Conservation (phyloP, 1,140 invertebrate genomes). For the Penaeus japonicus region DNA sequence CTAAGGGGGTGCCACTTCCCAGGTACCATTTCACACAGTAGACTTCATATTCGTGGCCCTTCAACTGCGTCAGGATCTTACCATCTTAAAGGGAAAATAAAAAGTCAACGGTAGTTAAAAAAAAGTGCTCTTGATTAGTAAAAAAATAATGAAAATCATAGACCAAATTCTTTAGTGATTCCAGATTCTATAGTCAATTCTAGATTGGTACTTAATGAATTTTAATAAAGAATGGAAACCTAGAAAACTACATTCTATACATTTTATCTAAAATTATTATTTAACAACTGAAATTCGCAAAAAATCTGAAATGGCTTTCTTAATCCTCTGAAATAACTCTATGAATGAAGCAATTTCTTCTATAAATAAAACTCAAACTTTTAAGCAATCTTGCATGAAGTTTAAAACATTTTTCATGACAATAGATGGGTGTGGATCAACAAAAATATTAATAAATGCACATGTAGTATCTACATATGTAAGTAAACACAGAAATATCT, state of each 20-base stretch:
- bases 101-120: background rate
- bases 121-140: background rate
- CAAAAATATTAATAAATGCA: no score
- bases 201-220: no score
- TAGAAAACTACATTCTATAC: background rate
- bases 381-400: no score
- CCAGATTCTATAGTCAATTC: no score
- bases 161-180: no score
- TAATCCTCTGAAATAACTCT: background rate
- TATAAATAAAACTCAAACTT: no score
- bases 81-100: conserved; percentile 30
- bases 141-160: background rate
- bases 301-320: background rate
- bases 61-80: conserved; percentile 29
- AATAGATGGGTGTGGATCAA: no score
- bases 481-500: no score
- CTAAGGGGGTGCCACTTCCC: conserved; percentile 31
- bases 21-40: conserved; percentile 54
- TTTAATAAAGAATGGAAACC: background rate
- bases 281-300: background rate
- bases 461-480: no score
- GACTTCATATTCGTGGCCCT: conserved; percentile 43
- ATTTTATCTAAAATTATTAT: background rate
- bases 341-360: background rate
- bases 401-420: no score